phyloP scores from a whole-genome alignment of 2,888 invertebrate species.

The Heteropelma amictum region DNA sequence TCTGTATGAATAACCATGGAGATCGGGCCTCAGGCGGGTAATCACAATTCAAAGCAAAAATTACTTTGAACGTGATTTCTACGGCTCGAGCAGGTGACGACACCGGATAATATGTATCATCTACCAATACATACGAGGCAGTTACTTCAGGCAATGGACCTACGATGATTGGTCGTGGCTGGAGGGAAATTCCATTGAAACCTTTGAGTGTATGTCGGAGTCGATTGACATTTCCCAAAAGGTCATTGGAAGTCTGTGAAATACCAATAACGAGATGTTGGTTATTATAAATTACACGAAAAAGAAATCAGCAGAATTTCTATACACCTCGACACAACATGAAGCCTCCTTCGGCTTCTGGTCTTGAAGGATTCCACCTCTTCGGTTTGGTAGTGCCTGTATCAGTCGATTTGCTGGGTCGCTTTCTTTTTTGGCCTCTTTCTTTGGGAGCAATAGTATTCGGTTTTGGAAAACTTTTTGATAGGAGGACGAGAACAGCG shows the following conservation, averaged over 20 bases:
- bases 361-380: not conserved
- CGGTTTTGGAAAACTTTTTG: not conserved
- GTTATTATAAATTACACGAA: not conserved
- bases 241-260: not conserved
- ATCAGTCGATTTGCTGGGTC: not conserved
- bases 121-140: constrained; percentile 25
- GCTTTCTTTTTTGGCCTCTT: not conserved
- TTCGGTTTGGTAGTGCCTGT: not conserved
- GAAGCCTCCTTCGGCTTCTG: constrained; percentile 1
- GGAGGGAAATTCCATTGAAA: not conserved
- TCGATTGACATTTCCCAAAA: not conserved
- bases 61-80: constrained; percentile 14
- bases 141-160: constrained; percentile 10
- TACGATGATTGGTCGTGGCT: constrained; percentile 22
- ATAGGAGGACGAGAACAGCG: not conserved
- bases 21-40: constrained; percentile 39
- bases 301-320: not conserved
- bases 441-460: not conserved
- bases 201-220: not conserved
- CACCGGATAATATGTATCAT: constrained; percentile 18
- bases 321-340: constrained; percentile 4
- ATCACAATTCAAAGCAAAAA: constrained; percentile 17
- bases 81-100: constrained; percentile 16
- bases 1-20: constrained; percentile 34
- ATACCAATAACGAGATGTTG: not conserved